Evolutionary conservation across 1,140 invertebrate species (phyloP).

Genomic region (Fragariocoptes setiger): DNA sequence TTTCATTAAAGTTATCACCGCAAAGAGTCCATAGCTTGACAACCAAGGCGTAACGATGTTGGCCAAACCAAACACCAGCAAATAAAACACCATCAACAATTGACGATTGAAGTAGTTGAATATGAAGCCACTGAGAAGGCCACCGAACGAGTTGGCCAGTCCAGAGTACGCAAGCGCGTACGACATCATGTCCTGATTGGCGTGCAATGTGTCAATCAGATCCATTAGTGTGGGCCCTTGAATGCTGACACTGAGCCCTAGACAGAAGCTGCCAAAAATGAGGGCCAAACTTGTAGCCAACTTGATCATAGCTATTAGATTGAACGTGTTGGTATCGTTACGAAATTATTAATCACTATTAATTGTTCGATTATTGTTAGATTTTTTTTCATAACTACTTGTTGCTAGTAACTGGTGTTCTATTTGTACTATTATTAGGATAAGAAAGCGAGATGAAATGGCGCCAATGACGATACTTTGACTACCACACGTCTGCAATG

Average conservation of each 20-base stretch:
- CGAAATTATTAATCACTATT: too few species aligned
- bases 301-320: not conserved
- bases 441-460: too few species aligned
- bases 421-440: too few species aligned
- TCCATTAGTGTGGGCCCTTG: not conserved
- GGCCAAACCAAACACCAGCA: constrained; percentile 4
- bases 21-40: constrained; percentile 1
- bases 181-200: not conserved
- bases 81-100: constrained; percentile 2
- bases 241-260: not conserved
- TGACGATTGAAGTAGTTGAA: constrained; percentile 9
- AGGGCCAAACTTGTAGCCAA: not conserved
- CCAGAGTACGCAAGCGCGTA: not conserved
- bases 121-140: constrained; percentile 2
- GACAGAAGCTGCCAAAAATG: not conserved
- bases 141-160: not conserved
- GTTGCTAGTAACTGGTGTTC: too few species aligned
- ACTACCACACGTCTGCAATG: too few species aligned
- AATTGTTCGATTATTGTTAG: too few species aligned
- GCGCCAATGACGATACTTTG: too few species aligned
- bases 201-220: not conserved
- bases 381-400: too few species aligned
- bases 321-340: not conserved
- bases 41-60: constrained; percentile 5
- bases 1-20: constrained; percentile 2